phyloP scores from a whole-genome alignment of 2,113 vertebrate genomes.

The Chlorodrepanis virens region DNA sequence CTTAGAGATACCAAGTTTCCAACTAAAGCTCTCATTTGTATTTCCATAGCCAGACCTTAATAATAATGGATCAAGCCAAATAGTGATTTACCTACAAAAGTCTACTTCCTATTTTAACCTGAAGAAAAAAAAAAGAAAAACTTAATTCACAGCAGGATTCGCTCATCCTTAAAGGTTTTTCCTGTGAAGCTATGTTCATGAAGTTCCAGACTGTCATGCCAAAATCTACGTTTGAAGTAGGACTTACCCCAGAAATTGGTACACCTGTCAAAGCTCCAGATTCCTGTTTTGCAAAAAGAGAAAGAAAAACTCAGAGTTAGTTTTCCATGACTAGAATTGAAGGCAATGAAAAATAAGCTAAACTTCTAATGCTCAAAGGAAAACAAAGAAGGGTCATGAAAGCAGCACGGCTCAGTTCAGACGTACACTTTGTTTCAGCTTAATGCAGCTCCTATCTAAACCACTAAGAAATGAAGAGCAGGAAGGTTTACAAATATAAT shows the following conservation, averaged over 20 bases:
- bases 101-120: background rate
- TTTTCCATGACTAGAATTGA: background rate
- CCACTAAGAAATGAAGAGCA: background rate
- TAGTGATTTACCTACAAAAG: background rate
- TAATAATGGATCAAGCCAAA: background rate
- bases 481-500: background rate
- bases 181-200: background rate
- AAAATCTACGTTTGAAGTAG: background rate
- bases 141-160: background rate
- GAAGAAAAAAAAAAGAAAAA: background rate
- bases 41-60: background rate
- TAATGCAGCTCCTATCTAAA: background rate
- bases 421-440: background rate
- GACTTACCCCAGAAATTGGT: conserved; percentile 95
- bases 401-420: background rate
- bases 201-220: background rate
- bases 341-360: background rate
- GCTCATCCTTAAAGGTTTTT: background rate
- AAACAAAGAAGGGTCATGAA: background rate
- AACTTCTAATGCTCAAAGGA: background rate
- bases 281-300: conserved; percentile 76
- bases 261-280: conserved; percentile 86
- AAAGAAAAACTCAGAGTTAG: background rate
- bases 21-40: background rate
- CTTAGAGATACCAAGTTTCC: background rate